Base-by-base conservation (phyloP, 92 coral and sea anemone genomes). In the Palythoa heliodiscus region DNA sequence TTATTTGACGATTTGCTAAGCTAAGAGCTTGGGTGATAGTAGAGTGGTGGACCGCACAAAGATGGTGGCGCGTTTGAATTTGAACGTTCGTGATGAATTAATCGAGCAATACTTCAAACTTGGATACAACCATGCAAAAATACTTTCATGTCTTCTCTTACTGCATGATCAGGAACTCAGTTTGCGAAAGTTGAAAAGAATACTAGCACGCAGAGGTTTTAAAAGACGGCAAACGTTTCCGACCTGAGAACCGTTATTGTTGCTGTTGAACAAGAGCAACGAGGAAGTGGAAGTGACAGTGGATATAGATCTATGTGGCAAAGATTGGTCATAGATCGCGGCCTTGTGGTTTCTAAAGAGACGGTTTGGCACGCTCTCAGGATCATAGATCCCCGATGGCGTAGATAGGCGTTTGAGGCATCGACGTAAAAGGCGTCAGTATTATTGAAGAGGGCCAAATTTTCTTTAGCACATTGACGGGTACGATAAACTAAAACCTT, bases 301-400 rank as follows among this genome's bases (percentile, higher is more conserved):
- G 88, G 95, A 83, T 91, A 91, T 82, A 83, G 92, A 66, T 82
- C 90, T 77, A 86, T 88, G 71, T 89, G 86, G 87, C 91, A 91
- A 76, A 81, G 93, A 77, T 73, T 88, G 55, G 83, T 82, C 66
- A 75, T 69, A 58, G 88, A 88, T 63, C 90, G 79, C 63, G 63
- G 75, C 77, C 89, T 88, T 71, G 72, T 81, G 20, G 89, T 91
- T 82, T 75, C 74, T 72, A 86, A 90, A 71, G 92, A 90, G 73
- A 82, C 78, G 35, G 88, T 87, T 55, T 71, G 90, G 38, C 89
- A 82, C 68, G 86, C 88, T 75, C 76, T 90, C 43, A 82, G 90
- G 86, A 78, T 87, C 38, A 57, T 90, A 75, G 88, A 87, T 77
- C 90, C n/a, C 90, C 23, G 92, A 90, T 86, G 88, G 86, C 63